Percentiles rank a stretch among this genome's conserved stretches.
phyloP scores from a whole-genome alignment of 2,113 vertebrate species.

The Anhinga anhinga region DNA sequence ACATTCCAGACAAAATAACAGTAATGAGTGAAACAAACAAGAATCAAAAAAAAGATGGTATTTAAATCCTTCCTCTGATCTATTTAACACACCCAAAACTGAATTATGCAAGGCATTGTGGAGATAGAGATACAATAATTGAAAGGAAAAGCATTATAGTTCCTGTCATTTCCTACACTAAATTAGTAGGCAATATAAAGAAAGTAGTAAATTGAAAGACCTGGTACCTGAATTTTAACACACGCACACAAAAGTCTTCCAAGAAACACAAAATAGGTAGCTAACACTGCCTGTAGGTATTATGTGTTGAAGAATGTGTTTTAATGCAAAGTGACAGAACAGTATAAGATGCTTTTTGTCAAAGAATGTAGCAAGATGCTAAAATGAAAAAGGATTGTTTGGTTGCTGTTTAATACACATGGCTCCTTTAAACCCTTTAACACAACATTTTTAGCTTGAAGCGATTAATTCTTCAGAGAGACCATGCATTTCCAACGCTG shows the following conservation, averaged over 20 bases:
- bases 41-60: not conserved
- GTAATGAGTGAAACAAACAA: not conserved
- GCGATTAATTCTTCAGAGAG: not conserved
- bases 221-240: not conserved
- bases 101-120: not conserved
- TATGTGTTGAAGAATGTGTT: not conserved
- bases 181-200: not conserved
- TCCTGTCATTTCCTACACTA: not conserved
- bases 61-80: not conserved
- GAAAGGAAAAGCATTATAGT: not conserved
- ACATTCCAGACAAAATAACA: not conserved
- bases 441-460: not conserved
- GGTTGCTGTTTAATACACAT: not conserved
- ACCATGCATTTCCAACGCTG: not conserved
- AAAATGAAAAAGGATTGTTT: not conserved
- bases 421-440: not conserved
- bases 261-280: not conserved
- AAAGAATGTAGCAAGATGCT: not conserved
- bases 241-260: not conserved
- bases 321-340: not conserved
- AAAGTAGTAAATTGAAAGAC: not conserved
- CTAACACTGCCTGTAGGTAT: not conserved
- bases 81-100: not conserved
- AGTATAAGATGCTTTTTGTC: not conserved
- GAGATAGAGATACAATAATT: not conserved